These are phyloP conservation scores for Notoglanidium macrostoma DNA, from an alignment of 2,797 vertebrate genomes.

Conservation along the genomic window DNA sequence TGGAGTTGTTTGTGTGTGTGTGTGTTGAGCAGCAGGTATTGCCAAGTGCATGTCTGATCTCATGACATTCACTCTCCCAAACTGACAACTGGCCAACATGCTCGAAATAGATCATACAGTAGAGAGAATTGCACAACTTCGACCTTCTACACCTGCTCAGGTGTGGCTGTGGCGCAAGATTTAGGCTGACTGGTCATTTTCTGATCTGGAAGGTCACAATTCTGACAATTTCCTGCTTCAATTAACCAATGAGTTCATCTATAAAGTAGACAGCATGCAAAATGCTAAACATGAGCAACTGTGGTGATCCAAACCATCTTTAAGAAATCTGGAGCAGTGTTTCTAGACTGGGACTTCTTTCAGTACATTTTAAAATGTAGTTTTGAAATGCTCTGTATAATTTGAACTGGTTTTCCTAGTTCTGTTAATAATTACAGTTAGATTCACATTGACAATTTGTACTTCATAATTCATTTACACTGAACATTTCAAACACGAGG, in stretches of 20 bases:
- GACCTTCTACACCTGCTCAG: neutral
- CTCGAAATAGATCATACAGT: constrained; percentile 7
- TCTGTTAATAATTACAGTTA: neutral
- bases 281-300: too few relatives aligned
- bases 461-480: neutral
- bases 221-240: neutral
- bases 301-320: neutral
- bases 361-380: neutral
- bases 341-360: neutral
- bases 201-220: neutral
- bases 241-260: neutral
- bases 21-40: constrained; percentile 7
- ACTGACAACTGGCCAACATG: neutral
- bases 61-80: neutral
- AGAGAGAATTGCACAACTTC: neutral
- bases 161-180: neutral
- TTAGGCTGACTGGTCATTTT: neutral
- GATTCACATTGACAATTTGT: neutral
- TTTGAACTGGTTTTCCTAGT: neutral
- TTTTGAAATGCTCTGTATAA: neutral
- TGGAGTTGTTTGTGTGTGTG: neutral
- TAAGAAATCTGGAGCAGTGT: neutral
- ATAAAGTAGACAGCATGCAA: neutral
- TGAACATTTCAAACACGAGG: neutral
- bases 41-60: constrained; percentile 49